phyloP scores from a whole-genome alignment of 2,888 invertebrate species.

The Itoplectis maculator region DNA sequence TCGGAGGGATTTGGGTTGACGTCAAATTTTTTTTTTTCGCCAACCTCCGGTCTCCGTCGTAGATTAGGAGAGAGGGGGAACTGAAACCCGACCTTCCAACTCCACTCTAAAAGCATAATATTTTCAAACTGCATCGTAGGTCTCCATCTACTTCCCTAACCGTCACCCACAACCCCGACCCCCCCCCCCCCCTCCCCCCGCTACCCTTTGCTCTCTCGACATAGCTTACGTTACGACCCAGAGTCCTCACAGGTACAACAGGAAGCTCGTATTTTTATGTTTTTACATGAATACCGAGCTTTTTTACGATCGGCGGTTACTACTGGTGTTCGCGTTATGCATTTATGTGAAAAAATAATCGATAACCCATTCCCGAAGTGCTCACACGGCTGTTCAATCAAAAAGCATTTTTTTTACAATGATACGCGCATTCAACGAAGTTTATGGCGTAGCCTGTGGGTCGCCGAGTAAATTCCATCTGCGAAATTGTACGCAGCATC shows the following conservation, averaged over 20 bases:
- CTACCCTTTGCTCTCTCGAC: not conserved
- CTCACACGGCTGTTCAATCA: not conserved
- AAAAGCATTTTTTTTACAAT: not conserved
- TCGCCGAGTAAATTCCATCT: too few relatives aligned
- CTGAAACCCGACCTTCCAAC: slow-evolving; percentile 4
- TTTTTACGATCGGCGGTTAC: not conserved
- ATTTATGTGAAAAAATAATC: not conserved
- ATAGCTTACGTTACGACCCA: not conserved
- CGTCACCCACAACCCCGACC: too few relatives aligned
- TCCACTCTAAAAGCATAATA: slow-evolving; percentile 41
- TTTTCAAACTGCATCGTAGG: slow-evolving; percentile 27
- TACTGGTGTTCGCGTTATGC: not conserved
- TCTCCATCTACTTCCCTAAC: too few relatives aligned
- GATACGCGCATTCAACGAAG: too few relatives aligned
- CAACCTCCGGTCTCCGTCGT: too few relatives aligned
- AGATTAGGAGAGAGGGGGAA: slow-evolving; percentile 10
- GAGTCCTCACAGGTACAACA: not conserved
- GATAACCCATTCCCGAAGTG: not conserved
- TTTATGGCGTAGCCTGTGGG: too few relatives aligned
- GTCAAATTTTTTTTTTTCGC: not conserved
- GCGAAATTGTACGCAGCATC: too few relatives aligned
- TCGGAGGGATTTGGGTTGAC: slow-evolving; percentile 3
- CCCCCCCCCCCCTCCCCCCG: not conserved
- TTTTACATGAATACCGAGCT: not conserved
- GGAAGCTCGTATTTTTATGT: not conserved